Conservation (phyloP, 2,797 vertebrate species). For the Syngnathus acus region DNA sequence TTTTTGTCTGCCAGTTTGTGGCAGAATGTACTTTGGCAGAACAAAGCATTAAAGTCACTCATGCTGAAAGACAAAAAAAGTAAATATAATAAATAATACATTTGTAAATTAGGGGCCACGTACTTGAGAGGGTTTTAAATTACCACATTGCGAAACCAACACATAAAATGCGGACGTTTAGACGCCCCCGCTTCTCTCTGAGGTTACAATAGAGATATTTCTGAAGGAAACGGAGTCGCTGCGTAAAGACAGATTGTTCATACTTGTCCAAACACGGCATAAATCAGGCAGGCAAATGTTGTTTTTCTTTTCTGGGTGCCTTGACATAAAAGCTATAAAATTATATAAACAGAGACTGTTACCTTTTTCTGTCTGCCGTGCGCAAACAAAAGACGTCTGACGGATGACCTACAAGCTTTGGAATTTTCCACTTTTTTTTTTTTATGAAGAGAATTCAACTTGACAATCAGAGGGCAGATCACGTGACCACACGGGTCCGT, state of each 20-base stretch:
- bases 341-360: conserved; percentile 61
- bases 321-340: conserved; percentile 56
- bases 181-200: conserved; percentile 17
- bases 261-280: conserved; percentile 62
- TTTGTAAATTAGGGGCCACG: conserved; percentile 18
- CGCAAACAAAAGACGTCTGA: conserved; percentile 58
- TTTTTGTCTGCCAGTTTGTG: too few species aligned
- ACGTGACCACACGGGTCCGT: conserved; percentile 49
- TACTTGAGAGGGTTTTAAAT: conserved; percentile 26
- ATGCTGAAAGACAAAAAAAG: not conserved
- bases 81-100: conserved; percentile 14
- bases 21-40: not conserved
- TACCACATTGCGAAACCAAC: conserved; percentile 23
- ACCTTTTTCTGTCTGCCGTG: conserved; percentile 53
- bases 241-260: conserved; percentile 51
- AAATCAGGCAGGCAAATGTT: conserved; percentile 48
- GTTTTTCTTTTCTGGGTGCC: conserved; percentile 44
- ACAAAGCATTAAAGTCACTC: not conserved
- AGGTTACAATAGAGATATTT: conserved; percentile 48
- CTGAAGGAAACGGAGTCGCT: conserved; percentile 39
- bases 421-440: conserved; percentile 53
- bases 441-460: conserved; percentile 47
- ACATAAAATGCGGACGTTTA: conserved; percentile 33
- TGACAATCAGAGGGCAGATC: conserved; percentile 56
- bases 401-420: conserved; percentile 53